Percentiles rank a stretch among this genome's conserved stretches.
These are phyloP conservation scores for Dipodomys ordii DNA, from an alignment of 2,113 vertebrate species.

Conservation along the genomic window DNA sequence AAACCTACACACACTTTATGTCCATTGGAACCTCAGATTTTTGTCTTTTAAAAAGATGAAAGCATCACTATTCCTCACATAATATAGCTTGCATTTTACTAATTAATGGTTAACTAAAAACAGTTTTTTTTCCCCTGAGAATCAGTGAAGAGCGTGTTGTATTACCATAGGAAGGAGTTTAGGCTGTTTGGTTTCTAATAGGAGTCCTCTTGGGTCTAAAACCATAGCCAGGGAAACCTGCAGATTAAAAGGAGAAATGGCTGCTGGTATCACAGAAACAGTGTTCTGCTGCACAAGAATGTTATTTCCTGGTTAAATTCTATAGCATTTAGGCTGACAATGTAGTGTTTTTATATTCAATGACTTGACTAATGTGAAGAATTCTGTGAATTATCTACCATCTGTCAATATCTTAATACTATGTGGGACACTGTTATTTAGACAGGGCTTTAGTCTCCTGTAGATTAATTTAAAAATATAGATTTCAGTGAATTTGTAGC, in stretches of 20 bases:
- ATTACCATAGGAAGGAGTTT: slow-evolving; percentile 84
- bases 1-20: slow-evolving; percentile 22
- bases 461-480: slow-evolving; percentile 51
- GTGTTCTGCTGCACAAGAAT: slow-evolving; percentile 83
- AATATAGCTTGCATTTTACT: slow-evolving; percentile 88
- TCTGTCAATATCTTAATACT: not conserved
- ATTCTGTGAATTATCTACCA: not conserved
- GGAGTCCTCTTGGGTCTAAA: slow-evolving; percentile 77
- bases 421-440: not conserved
- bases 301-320: slow-evolving; percentile 83
- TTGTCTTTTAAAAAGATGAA: slow-evolving; percentile 86
- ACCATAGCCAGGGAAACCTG: slow-evolving; percentile 70
- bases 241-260: slow-evolving; percentile 74
- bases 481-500: slow-evolving; percentile 20
- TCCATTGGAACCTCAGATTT: slow-evolving; percentile 77
- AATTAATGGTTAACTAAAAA: slow-evolving; percentile 96
- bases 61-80: slow-evolving; percentile 85
- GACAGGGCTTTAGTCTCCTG: not conserved
- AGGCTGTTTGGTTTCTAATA: slow-evolving; percentile 81
- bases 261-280: slow-evolving; percentile 86
- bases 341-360: slow-evolving; percentile 78
- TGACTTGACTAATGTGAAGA: slow-evolving; percentile 62
- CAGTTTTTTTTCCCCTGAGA: slow-evolving; percentile 91
- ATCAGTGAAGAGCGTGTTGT: slow-evolving; percentile 80
- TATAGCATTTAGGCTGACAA: slow-evolving; percentile 59